phyloP scores from a whole-genome alignment of 1,140 invertebrate genomes.

The silkworm (Bombyx mori) region ASM3026992v2 NC_085107.1:13495001-13495500 shows the following conservation, averaged over 20 bases:
- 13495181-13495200: constrained; percentile 89
- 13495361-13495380: not conserved
- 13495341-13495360: too few relatives aligned
- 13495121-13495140: constrained; percentile 92
- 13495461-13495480: too few relatives aligned
- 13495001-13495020: constrained; percentile 5
- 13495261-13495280: constrained; percentile 91
- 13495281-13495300: constrained; percentile 97
- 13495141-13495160: constrained; percentile 87
- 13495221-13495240: constrained; percentile 79
- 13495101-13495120: constrained; percentile 76
- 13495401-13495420: too few relatives aligned
- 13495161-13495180: constrained; percentile 82
- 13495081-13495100: constrained; percentile 77
- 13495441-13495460: too few relatives aligned
- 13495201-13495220: constrained; percentile 87
- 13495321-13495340: constrained; percentile 69
- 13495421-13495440: too few relatives aligned
- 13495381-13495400: too few relatives aligned
- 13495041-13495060: constrained; percentile 88
- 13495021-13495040: constrained; percentile 71
- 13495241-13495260: constrained; percentile 90
- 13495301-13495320: constrained; percentile 89
- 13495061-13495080: constrained; percentile 95
- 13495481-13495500: too few relatives aligned